Conservation (phyloP, 2,797 vertebrate species). For the Gambusia yucatana region DNA sequence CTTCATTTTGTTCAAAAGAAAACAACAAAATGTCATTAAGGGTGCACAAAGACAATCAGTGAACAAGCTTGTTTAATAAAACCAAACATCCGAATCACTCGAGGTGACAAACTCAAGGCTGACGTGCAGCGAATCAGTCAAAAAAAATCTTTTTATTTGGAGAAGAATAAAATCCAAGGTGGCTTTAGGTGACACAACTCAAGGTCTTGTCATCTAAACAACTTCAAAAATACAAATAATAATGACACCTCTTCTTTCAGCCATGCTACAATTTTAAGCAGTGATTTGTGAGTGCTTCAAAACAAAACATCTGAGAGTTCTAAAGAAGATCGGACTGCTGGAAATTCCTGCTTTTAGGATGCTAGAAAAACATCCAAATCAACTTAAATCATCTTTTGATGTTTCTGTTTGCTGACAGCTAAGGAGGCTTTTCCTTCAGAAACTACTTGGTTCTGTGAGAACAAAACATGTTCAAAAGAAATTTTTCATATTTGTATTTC, state of each 20-base stretch:
- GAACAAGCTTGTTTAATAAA: constrained; percentile 1
- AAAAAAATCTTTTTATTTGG: background rate
- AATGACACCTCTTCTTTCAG: constrained; percentile 3
- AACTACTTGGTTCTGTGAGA: background rate
- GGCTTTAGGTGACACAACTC: background rate
- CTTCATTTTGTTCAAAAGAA: background rate
- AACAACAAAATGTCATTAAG: constrained; percentile 11
- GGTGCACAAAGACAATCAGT: background rate
- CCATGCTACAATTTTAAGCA: background rate
- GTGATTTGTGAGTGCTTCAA: constrained; percentile 31
- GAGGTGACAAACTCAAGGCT: constrained; percentile 9
- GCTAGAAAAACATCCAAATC: constrained; percentile 37
- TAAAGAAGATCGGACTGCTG: constrained; percentile 19
- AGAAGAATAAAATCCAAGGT: constrained; percentile 9
- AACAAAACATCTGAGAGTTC: constrained; percentile 19
- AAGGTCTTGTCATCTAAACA: background rate
- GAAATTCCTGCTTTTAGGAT: constrained; percentile 36
- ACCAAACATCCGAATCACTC: constrained; percentile 3
- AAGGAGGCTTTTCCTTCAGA: constrained; percentile 1
- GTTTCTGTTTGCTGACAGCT: constrained; percentile 19
- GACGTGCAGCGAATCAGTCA: background rate
- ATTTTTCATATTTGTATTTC: background rate
- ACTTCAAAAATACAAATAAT: constrained; percentile 25
- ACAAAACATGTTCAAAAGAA: background rate
- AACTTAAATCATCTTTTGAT: constrained; percentile 40